Conservation (phyloP, 2,113 vertebrate species). For the Calypte anna region DNA sequence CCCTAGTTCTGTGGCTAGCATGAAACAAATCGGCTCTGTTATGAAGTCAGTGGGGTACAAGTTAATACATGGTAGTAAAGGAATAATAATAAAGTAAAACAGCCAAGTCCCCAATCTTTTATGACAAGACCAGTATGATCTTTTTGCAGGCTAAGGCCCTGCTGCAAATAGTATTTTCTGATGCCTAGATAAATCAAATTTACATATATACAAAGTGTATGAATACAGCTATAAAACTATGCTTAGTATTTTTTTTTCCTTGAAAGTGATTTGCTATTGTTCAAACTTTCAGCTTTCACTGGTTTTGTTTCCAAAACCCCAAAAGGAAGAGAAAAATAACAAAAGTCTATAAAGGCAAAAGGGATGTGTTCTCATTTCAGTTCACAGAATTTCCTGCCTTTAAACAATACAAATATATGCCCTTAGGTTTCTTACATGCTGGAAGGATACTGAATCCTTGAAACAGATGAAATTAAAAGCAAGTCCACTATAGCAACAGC, state of each 20-base stretch:
- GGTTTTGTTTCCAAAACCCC: conserved; percentile 61
- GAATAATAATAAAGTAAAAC: conserved; percentile 45
- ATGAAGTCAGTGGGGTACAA: conserved; percentile 29
- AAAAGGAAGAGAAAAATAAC: conserved; percentile 70
- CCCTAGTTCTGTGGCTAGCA: conserved; percentile 25
- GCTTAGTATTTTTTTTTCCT: conserved; percentile 38
- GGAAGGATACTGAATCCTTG: conserved; percentile 33
- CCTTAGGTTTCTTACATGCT: conserved; percentile 40
- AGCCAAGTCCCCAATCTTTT: conserved; percentile 30
- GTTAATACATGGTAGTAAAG: conserved; percentile 49
- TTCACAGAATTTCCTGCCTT: conserved; percentile 63
- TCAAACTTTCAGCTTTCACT: conserved; percentile 54
- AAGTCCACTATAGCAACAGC: conserved; percentile 13
- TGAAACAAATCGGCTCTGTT: conserved; percentile 49
- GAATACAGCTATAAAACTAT: conserved; percentile 30
- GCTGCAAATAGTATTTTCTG: conserved; percentile 21
- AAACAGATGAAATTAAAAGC: conserved; percentile 45
- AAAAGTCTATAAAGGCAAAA: conserved; percentile 50
- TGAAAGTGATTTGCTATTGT: conserved; percentile 63
- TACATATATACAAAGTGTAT: conserved; percentile 33
- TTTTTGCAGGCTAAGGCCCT: conserved; percentile 1
- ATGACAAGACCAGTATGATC: conserved; percentile 9
- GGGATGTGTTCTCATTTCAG: conserved; percentile 60
- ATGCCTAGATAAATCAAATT: neutral
- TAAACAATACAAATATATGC: conserved; percentile 54